Evolutionary conservation across 2,888 invertebrate genomes (phyloP), one percentile per base, ranked within the genome.

Genomic region (Drosophila vallismaia): DNA sequence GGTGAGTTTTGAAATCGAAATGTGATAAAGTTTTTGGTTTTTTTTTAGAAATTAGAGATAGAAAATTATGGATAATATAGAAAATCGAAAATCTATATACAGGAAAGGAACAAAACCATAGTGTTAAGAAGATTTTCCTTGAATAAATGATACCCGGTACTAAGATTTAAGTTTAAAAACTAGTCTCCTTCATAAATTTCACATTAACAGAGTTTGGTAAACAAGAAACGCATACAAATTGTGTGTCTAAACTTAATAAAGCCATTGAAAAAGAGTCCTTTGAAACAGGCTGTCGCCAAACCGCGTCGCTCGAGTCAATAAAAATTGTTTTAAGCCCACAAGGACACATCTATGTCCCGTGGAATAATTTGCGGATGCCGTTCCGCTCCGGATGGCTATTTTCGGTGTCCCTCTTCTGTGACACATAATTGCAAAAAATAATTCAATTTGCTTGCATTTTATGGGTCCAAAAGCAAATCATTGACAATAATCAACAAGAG

Each of bases 361-460:
- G 12, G 33, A 55, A 55, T 55, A 26, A 55, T 48, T 52, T 52
- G 40, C 40, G 40, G 28, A 56, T 38, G 28, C 33, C 42, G 28
- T 44, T 53, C 42, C 38, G 38, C 38, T 14, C 14, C 42, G 42
- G 55, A 33, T 33, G 28, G 36, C 36, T 36, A 36, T 36, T 36
- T 36, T 36, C 36, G 36, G 36, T 12, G 36, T 57, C 38, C 57
- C 14, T 57, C 5, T 45, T 12, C 42, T 50, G 53, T 68, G 53
- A 50, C 66, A 66, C 63, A 70, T 74, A 74, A 74, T 70, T 72
- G 57, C 55, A 45, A 54, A 74, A 72, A 82, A 72, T 71, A 84
- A 88, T 88, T 88, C 82, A 88, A 85, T 85, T 85, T 88, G 74
- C 77, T 50, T 70, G 75, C 74, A 86, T 88, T 85, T 88, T 86